Base-by-base conservation (phyloP, 2,797 vertebrate genomes). In the Gadopsis marmoratus region DNA sequence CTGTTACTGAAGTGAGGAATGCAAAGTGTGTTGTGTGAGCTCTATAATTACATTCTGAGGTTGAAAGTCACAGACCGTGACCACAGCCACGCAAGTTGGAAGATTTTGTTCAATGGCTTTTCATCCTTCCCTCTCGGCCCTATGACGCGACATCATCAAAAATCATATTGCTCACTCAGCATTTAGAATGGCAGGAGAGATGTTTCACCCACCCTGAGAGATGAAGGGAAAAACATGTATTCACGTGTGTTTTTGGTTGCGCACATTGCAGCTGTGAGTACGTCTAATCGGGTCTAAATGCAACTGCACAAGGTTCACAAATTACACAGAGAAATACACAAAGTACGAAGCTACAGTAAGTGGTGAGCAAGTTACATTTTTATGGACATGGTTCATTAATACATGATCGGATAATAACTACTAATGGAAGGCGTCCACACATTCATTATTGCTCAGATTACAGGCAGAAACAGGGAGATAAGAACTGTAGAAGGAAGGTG, bases 351-450 rank as follows among this genome's bases (percentile, higher is more conserved):
- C 41, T 50, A 37, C 35, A 66, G 35, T 17, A 23, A 47, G 43
- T 41, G 29, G 23, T 33, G 43, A 62, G 47, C 23, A 51, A n/a
- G 58, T 23, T 50, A 8, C 7, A 45, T 54, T 35, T 65, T 65
- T 56, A 58, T 66, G 37, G 50, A 76, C 13, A 41, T 45, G 48
- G 41, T 26, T 72, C 51, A 74, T 59, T 59, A 71, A 70, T 31
- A 39, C n/a, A 14, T 62, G 41, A 58, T 75, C 69, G 69, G 33
- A 76, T 68, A 62, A 23, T 23, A 67, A 76, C 6, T 26, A 51
- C 13, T 4, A 29, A 56, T 37, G 50, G 19, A 62, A 53, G 26
- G 13, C 5, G 11, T 54, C 16, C 26, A 35, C 11, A 50, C n/a
- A 51, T 50, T 61, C 37, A 54, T 50, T 70, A 35, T 19, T 47